These are phyloP conservation scores for Fistularia tabacaria DNA, from an alignment of 2,797 vertebrate species.

Conservation along the genomic window DNA sequence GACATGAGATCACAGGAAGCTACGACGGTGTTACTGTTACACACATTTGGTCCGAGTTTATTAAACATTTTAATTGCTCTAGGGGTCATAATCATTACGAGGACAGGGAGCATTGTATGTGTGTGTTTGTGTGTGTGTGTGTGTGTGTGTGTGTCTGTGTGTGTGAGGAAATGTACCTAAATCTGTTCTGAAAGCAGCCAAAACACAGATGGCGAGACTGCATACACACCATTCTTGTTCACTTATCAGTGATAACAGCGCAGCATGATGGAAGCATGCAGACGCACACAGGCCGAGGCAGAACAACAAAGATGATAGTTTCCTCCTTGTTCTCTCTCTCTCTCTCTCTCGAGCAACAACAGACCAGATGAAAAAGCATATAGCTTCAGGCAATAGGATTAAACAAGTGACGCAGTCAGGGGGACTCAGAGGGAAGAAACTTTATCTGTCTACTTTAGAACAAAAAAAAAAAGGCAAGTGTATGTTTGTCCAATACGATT, in stretches of 20 bases:
- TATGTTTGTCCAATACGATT: no score
- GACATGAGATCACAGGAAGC: constrained; percentile 12
- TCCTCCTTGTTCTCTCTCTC: no score
- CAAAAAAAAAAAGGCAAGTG: no score
- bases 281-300: background rate
- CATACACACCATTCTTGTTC: constrained; percentile 2
- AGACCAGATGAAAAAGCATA: no score
- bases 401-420: no score
- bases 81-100: constrained; percentile 12
- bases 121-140: constrained; percentile 7
- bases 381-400: no score
- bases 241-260: background rate
- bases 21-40: constrained; percentile 10
- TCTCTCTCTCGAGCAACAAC: no score
- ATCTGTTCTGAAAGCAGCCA: constrained; percentile 38
- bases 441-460: no score
- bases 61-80: constrained; percentile 9
- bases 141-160: constrained; percentile 2
- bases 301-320: background rate
- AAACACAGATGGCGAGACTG: constrained; percentile 46
- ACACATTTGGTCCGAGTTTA: constrained; percentile 16
- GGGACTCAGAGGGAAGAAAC: no score
- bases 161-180: constrained; percentile 2
- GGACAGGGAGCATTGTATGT: background rate
- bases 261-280: constrained; percentile 8